Evolutionary conservation across 2,797 vertebrate genomes (phyloP).

Genomic region (Sitta carolinensis): DNA sequence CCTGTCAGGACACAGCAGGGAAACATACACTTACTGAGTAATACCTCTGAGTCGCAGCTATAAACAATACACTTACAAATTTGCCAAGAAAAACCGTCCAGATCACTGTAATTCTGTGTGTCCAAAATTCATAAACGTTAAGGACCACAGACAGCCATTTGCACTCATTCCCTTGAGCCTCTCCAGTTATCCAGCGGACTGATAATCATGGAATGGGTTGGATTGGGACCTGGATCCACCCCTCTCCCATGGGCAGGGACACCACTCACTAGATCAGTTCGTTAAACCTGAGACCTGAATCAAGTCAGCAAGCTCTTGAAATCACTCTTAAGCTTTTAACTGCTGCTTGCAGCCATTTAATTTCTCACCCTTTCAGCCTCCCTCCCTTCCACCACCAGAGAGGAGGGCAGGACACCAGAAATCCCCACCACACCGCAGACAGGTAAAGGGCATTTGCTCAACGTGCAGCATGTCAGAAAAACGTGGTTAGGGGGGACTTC

Average conservation of each 20-base stretch:
- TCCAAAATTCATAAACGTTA: too few species aligned
- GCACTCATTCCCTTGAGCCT: background rate
- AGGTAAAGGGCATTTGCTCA: background rate
- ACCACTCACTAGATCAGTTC: background rate
- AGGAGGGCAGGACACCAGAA: background rate
- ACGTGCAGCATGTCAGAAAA: background rate
- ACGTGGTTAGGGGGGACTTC: fast-evolving
- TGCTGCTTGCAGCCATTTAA: background rate
- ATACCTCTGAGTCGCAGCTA: background rate
- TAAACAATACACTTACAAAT: background rate
- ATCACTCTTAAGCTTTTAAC: background rate
- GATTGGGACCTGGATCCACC: background rate
- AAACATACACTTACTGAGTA: background rate
- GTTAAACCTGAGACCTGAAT: background rate
- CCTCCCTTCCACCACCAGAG: background rate
- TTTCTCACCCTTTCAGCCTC: background rate
- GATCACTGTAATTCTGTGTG: background rate
- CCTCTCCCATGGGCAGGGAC: too few species aligned
- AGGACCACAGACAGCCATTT: background rate
- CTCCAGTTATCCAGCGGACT: background rate
- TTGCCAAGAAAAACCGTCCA: background rate
- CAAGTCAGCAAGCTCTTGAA: background rate
- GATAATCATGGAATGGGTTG: background rate
- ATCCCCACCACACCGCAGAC: fast-evolving
- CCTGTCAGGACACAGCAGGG: background rate